Conservation (phyloP, 2,797 vertebrate species). For the Stomatorhinus walkeri region DNA sequence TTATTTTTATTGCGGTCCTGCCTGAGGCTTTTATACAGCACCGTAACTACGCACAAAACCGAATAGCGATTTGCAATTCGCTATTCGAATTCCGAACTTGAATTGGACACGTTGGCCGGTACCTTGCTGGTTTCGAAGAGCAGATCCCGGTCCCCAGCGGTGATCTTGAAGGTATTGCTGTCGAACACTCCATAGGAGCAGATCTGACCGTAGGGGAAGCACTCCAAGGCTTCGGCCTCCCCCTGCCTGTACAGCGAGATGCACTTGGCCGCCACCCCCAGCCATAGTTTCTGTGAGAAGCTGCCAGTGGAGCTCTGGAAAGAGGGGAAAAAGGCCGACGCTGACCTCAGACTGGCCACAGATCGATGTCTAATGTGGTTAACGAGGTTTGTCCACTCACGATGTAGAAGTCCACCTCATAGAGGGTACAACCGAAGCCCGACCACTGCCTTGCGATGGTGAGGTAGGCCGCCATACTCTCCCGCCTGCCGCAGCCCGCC, state of each 20-base stretch:
- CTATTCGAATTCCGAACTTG: too few species aligned
- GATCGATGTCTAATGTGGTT: neutral
- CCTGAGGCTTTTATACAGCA: neutral
- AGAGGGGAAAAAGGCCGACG: neutral
- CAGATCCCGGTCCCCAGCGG: conserved; percentile 75
- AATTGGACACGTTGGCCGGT: neutral
- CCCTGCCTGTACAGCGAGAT: conserved; percentile 81
- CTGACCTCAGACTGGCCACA: neutral
- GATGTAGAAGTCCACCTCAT: conserved; percentile 74
- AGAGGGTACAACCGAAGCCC: conserved; percentile 85
- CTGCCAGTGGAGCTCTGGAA: conserved; percentile 70
- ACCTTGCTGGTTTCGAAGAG: conserved; percentile 87
- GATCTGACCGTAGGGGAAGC: conserved; percentile 77
- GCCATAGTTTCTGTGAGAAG: conserved; percentile 76
- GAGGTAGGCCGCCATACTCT: conserved; percentile 84
- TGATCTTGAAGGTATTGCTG: conserved; percentile 80
- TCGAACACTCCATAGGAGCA: conserved; percentile 78
- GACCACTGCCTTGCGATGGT: conserved; percentile 82
- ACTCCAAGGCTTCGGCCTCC: conserved; percentile 79
- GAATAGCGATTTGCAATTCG: neutral
- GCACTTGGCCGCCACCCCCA: conserved; percentile 76
- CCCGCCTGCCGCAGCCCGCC: conserved; percentile 70
- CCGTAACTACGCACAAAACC: neutral
- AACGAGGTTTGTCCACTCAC: conserved; percentile 53
- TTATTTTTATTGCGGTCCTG: neutral